Evolutionary conservation across 2,113 vertebrate genomes (phyloP).

Genomic region (Sialia sialis): DNA sequence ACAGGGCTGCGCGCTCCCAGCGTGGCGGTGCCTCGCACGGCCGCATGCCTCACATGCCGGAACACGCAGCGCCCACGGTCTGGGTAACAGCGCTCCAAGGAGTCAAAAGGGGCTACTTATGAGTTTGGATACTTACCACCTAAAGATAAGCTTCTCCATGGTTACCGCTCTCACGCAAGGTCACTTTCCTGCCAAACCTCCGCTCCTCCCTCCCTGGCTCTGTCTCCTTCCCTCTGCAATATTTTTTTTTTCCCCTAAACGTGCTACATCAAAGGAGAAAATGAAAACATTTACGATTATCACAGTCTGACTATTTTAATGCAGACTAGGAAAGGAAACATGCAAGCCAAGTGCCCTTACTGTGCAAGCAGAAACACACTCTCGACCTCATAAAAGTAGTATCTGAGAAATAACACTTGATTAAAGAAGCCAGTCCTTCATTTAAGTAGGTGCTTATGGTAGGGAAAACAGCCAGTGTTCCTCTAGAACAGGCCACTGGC

Average conservation of each 20-base stretch:
- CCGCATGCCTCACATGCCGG: conserved; percentile 2
- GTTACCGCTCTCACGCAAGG: conserved; percentile 29
- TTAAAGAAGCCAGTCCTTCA: conserved; percentile 45
- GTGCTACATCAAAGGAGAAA: conserved; percentile 63
- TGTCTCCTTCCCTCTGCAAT: neutral
- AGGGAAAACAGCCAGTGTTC: conserved; percentile 37
- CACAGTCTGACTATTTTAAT: conserved; percentile 53
- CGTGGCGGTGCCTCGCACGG: neutral
- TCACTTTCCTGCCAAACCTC: conserved; percentile 28
- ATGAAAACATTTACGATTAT: conserved; percentile 56
- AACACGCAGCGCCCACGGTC: neutral
- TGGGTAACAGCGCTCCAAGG: neutral
- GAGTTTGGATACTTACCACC: conserved; percentile 31
- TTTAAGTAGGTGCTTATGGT: conserved; percentile 49
- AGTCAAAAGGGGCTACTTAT: neutral
- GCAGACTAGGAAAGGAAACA: conserved; percentile 40
- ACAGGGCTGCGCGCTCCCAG: neutral
- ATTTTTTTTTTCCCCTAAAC: neutral
- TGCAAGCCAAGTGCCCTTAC: conserved; percentile 50
- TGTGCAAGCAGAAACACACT: conserved; percentile 34
- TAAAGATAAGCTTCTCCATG: conserved; percentile 57
- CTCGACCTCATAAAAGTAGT: conserved; percentile 40
- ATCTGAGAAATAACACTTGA: conserved; percentile 52
- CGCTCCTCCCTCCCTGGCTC: neutral
- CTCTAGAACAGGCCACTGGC: neutral